Evolutionary conservation across 2,797 vertebrate genomes (phyloP).

Genomic region (Amniataba percoides): DNA sequence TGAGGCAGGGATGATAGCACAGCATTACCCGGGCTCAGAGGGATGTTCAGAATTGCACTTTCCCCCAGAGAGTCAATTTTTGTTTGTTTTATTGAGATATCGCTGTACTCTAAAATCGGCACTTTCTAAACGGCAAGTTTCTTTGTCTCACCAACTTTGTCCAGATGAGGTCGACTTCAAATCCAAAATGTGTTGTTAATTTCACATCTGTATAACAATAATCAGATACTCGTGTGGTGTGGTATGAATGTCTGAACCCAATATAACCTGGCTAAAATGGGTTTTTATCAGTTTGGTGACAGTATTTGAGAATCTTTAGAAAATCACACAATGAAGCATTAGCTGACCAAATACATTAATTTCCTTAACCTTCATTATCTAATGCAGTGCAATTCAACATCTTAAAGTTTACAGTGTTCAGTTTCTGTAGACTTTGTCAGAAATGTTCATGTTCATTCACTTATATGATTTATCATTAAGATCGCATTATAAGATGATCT

Average conservation of each 20-base stretch:
- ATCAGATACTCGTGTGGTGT: neutral
- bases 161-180: neutral
- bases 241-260: neutral
- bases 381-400: no score
- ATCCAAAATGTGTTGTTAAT: neutral
- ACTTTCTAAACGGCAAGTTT: constrained; percentile 33
- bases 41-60: constrained; percentile 58
- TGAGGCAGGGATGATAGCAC: constrained; percentile 72
- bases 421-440: no score
- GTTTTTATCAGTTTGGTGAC: neutral
- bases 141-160: constrained; percentile 8
- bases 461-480: no score
- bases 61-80: constrained; percentile 48
- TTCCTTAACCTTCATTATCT: no score
- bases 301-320: neutral
- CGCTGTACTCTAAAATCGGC: constrained; percentile 28
- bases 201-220: neutral
- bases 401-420: no score
- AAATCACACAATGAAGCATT: neutral
- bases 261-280: neutral
- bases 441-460: no score
- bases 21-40: constrained; percentile 67
- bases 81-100: constrained; percentile 62
- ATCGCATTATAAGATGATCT: no score
- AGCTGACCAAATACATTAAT: neutral